Base-by-base conservation (phyloP, 2,888 invertebrate species). In the Diarsia dahlii region DNA sequence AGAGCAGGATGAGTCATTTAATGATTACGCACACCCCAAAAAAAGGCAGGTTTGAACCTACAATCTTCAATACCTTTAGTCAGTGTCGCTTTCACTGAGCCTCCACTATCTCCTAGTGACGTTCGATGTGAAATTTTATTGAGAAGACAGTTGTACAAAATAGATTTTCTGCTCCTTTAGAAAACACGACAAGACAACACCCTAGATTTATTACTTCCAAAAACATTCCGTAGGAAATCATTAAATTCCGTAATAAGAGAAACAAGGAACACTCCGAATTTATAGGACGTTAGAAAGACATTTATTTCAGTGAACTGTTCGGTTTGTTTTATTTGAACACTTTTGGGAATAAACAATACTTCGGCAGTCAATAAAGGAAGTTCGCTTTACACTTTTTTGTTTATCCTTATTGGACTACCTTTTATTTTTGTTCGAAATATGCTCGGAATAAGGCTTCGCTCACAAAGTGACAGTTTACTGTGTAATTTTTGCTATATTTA, bases 331-430 rank as follows among this genome's bases (percentile, higher is more conserved):
- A 78, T 82, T 72, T 65, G 80, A 75, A 74, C 71, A 76, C 87
- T 85, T 82, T 80, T 62, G 68, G 58, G 68, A 81, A 77, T 85
- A 84, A 84, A 84, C 75, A 82, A 84, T 79, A 76, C 81, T 83
- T 86, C 50, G 66, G 34, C 63, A 80, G 78, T 82, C 81, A 80
- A 88, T 88, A 83, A 86, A 81, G 46, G 45, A 72, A 81, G 65
- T 75, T 81, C 58, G 20, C 18, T 63, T 74, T 69, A 72, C 9
- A 63, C 50, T 64, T 64, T 76, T 76, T 77, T 63, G 34, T 68
- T 56, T 76, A 39, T 54, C 20, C 39, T 60, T 45, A 28, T 8
- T 66, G 23, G 50, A 1, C 18, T 8, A 73, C 52, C 67, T 75
- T 83, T 82, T 81, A 69, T 77, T 82, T 74, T 79, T 76, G 72